Conservation (phyloP, 1,140 invertebrate species). For the Hestina assimilis region DNA sequence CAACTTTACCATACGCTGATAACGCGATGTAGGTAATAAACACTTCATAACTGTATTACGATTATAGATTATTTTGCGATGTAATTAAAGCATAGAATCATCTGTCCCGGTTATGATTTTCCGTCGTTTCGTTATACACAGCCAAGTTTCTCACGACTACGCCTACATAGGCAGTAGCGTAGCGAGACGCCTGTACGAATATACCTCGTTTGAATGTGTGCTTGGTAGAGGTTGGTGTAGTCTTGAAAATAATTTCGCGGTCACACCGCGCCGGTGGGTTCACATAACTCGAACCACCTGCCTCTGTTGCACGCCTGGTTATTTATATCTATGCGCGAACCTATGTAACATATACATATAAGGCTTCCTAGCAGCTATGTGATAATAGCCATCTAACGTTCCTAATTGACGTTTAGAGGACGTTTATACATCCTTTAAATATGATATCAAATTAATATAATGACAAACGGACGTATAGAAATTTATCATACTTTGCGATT, state of each 20-base stretch:
- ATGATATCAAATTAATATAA: constrained; percentile 27
- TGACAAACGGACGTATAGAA: not conserved
- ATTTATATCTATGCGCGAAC: constrained; percentile 72
- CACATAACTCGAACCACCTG: constrained; percentile 75
- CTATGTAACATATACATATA: constrained; percentile 64
- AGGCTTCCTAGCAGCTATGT: constrained; percentile 39
- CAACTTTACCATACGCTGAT: constrained; percentile 69
- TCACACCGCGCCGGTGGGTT: constrained; percentile 71
- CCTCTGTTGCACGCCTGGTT: constrained; percentile 72
- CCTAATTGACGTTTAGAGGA: constrained; percentile 48
- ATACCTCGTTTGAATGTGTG: constrained; percentile 39
- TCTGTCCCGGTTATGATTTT: constrained; percentile 32
- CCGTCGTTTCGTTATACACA: constrained; percentile 44
- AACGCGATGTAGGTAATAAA: constrained; percentile 40
- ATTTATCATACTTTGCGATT: not conserved
- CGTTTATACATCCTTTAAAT: constrained; percentile 36
- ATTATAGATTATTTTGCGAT: constrained; percentile 34
- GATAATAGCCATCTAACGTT: constrained; percentile 52
- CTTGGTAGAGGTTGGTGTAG: constrained; percentile 70
- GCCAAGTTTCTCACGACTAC: constrained; percentile 76
- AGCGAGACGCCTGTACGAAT: constrained; percentile 64
- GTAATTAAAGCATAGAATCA: constrained; percentile 44
- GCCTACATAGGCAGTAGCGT: constrained; percentile 54
- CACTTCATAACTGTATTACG: constrained; percentile 37
- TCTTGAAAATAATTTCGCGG: constrained; percentile 79